Conservation (phyloP, 2,888 invertebrate species). For the Coleophora deauratella region DNA sequence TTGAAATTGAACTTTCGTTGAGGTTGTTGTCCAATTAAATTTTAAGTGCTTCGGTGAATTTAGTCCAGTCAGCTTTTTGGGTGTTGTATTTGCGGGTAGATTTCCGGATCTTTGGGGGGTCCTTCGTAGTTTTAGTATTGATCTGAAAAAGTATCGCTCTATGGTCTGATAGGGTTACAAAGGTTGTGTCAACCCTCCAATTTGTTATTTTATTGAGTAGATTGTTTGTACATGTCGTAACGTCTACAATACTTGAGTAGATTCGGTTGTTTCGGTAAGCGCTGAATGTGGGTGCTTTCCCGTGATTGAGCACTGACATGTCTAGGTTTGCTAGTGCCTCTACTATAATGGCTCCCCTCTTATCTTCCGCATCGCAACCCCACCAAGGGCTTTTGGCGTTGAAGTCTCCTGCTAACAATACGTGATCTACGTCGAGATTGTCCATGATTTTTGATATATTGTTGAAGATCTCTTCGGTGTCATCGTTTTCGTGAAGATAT, state of each 20-base stretch:
- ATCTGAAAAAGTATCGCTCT: background rate
- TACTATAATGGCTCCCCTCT: background rate
- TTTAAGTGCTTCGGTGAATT: background rate
- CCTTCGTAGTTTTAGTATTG: too few species aligned
- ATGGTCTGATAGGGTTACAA: background rate
- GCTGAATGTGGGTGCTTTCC: background rate
- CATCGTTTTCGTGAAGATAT: background rate
- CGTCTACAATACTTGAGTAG: background rate
- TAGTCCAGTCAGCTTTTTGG: background rate
- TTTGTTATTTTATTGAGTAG: background rate
- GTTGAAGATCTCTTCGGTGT: background rate
- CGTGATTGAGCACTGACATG: background rate
- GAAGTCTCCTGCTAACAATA: too few species aligned
- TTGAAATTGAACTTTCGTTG: too few species aligned
- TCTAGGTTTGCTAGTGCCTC: background rate
- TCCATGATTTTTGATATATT: too few species aligned
- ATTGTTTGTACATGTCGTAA: background rate
- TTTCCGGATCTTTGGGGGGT: background rate
- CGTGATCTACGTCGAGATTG: too few species aligned
- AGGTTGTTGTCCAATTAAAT: background rate
- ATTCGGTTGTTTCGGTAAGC: background rate
- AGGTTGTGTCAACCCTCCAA: background rate
- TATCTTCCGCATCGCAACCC: constrained; percentile 1
- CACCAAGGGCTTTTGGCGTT: constrained; percentile 6
- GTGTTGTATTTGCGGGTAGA: background rate